Evolutionary conservation across 35 echinoderm and acorn worm species (phyloP).

Genomic region (Acanthaster planci): DNA sequence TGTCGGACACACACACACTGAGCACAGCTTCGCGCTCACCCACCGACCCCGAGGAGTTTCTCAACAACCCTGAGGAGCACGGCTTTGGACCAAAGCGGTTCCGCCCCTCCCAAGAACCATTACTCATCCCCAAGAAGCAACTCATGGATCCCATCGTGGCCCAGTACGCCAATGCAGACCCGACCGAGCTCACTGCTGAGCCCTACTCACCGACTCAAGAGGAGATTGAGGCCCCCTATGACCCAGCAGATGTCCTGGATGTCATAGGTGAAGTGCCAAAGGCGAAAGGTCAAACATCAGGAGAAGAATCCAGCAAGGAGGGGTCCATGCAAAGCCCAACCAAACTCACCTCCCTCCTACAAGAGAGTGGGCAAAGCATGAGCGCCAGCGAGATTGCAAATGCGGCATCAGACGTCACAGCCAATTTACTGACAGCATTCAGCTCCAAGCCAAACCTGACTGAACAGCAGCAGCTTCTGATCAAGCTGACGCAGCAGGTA

Average conservation of each 20-base stretch:
- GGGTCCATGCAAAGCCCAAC: slow-evolving; percentile 11
- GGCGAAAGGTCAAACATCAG: neutral
- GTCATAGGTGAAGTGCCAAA: slow-evolving; percentile 47
- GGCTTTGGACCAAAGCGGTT: neutral
- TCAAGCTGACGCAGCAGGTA: slow-evolving; percentile 85
- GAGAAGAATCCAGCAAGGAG: slow-evolving; percentile 7
- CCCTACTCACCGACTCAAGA: slow-evolving; percentile 88
- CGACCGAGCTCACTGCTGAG: slow-evolving; percentile 52
- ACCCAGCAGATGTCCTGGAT: slow-evolving; percentile 86
- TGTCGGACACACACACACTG: neutral
- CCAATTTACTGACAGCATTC: slow-evolving; percentile 76
- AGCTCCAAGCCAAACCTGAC: slow-evolving; percentile 63
- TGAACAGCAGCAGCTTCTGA: slow-evolving; percentile 86
- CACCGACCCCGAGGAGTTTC: slow-evolving; percentile 1
- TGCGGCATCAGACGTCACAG: slow-evolving; percentile 70
- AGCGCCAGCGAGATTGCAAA: slow-evolving; percentile 72
- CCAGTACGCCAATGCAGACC: slow-evolving; percentile 90
- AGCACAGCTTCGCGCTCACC: slow-evolving; percentile 24
- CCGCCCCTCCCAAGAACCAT: neutral
- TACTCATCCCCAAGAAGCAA: slow-evolving; percentile 54
- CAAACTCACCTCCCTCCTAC: slow-evolving; percentile 53
- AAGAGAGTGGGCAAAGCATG: slow-evolving; percentile 48
- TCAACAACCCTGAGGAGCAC: neutral
- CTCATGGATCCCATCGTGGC: slow-evolving; percentile 80
- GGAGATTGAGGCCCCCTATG: slow-evolving; percentile 83